Conservation (phyloP, 2,888 invertebrate genomes). For the Phyto melanocephala region DNA sequence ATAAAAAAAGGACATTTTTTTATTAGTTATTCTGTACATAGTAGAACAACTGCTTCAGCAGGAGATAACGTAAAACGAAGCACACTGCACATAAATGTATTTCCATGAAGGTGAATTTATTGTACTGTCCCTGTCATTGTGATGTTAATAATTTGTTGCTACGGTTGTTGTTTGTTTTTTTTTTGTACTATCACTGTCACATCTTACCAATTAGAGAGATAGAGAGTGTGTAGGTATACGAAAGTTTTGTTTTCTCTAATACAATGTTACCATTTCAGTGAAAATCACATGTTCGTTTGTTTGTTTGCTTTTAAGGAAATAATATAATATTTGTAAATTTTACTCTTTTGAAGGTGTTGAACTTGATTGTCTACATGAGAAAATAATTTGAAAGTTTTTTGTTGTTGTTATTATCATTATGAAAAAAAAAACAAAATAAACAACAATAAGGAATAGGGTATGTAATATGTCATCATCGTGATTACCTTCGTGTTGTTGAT, state of each 20-base stretch:
- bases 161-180: constrained; percentile 27
- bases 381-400: constrained; percentile 20
- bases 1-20: no score
- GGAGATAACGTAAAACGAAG: not conserved
- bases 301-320: constrained; percentile 34
- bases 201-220: not conserved
- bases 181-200: not conserved
- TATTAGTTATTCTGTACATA: no score
- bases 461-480: constrained; percentile 48
- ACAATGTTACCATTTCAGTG: not conserved
- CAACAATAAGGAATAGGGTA: constrained; percentile 15
- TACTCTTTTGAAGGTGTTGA: constrained; percentile 14
- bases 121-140: no score
- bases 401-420: constrained; percentile 14
- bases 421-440: constrained; percentile 2
- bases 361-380: not conserved
- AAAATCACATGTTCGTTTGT: constrained; percentile 30
- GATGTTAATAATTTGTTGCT: constrained; percentile 26
- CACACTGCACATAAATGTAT: not conserved
- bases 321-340: constrained; percentile 2
- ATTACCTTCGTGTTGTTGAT: constrained; percentile 43
- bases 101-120: constrained; percentile 34
- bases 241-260: not conserved
- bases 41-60: not conserved
- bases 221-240: not conserved